Evolutionary conservation across 2,888 invertebrate species (phyloP), one percentile per base, ranked within the genome.

Genomic region (Odontocolon sp.): DNA sequence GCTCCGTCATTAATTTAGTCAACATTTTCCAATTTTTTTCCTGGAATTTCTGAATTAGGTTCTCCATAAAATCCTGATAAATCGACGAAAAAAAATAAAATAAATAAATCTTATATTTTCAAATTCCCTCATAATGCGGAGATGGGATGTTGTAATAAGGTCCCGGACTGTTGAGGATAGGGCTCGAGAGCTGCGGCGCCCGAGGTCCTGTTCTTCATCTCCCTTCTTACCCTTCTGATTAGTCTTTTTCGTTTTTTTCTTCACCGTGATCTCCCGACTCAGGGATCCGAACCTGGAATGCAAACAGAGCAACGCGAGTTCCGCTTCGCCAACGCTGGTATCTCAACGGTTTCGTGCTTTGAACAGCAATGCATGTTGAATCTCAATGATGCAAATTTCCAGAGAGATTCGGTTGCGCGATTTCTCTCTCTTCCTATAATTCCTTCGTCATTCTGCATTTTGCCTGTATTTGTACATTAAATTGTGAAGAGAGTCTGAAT

Each of bases 271-370:
- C 47, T 66, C 71, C 71, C n/a, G n/a, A n/a, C n/a, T n/a, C 72
- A 83, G 84, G 52, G 8, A 14, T 63, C 71, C 28, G 18, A 33
- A 50, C 42, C 21, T 69, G 78, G 78, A 87, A 88, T 87, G 87
- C 85, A 87, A 87, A 85, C 81, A 83, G 85, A 87, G 84, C 86
- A 85, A 84, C 81, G 82, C 80, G 81, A 84, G 59, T 68, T 74
- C 75, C 70, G 11, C 63, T 33, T 47, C 9, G 38, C 28, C 47
- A 2, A 23, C 21, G 28, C 38, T n/a, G n/a, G 33, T 45, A 23
- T 16, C 2, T 6, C 8, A 26, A 21, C 23, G 0, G 3, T 21
- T 50, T 47, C 9, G 5, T 50, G 9, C 38, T 18, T 23, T 28
- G 23, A 8, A 14, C 42, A 11, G 14, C 18, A 6, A 5, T 23